Percentiles rank a stretch among this genome's conserved stretches.
These are phyloP conservation scores for Darevskia mixta DNA, from an alignment of 2,797 vertebrate genomes.

Conservation along the genomic window DNA sequence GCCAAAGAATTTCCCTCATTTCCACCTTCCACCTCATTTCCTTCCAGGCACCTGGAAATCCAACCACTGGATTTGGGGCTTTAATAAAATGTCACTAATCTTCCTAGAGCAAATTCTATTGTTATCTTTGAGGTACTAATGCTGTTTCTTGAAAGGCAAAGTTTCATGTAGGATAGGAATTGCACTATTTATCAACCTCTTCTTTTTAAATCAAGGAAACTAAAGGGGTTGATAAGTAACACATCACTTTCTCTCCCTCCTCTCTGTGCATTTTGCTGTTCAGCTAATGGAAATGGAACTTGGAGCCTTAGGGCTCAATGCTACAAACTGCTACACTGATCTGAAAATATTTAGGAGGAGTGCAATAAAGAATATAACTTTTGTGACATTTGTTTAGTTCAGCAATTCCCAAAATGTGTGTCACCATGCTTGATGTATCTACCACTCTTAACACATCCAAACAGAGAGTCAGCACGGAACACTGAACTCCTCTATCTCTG, in stretches of 20 bases:
- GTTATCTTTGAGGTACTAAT: slow-evolving; percentile 57
- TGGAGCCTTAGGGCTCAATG: background rate
- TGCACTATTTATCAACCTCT: slow-evolving; percentile 62
- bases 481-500: background rate
- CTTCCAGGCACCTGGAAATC: slow-evolving; percentile 36
- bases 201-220: slow-evolving; percentile 67
- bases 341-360: background rate
- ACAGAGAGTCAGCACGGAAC: background rate
- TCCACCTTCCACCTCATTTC: slow-evolving; percentile 58
- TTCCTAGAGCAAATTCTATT: slow-evolving; percentile 62
- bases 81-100: slow-evolving; percentile 66
- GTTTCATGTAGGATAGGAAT: slow-evolving; percentile 35
- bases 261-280: background rate
- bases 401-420: background rate
- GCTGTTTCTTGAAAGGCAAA: slow-evolving; percentile 43
- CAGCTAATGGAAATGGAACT: background rate
- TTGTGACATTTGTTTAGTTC: background rate
- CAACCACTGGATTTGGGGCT: slow-evolving; percentile 17
- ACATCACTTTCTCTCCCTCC: slow-evolving; percentile 49
- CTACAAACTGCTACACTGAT: background rate
- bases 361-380: background rate
- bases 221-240: slow-evolving; percentile 68
- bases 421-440: background rate
- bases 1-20: slow-evolving; percentile 5
- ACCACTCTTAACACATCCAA: background rate